Base-by-base conservation (phyloP, 2,888 invertebrate species). In the Urechis unicinctus region DNA sequence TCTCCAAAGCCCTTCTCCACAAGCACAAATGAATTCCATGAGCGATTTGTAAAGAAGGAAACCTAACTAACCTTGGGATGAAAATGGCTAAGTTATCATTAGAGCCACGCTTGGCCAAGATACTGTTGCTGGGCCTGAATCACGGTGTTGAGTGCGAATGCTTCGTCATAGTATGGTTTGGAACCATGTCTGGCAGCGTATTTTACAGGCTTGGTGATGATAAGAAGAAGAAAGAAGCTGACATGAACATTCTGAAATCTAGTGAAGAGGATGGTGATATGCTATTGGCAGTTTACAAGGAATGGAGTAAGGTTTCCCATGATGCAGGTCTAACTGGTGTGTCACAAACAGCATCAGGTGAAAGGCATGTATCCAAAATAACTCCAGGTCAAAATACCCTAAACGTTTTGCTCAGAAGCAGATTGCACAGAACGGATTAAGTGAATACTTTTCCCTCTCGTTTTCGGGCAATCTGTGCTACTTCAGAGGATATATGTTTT, bases 301-400 rank as follows among this genome's bases (percentile, higher is more conserved):
- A 62, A 28, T 74, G 74, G 73, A 50, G 60, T 28, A 43, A 55
- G 9, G 52, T 68, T 24, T 62, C 63, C 5, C 24, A n/a, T 42
- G 25, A 5, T 31, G 13, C 9, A 49, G 46, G 46, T 17, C 29
- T n/a, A 22, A 17, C 9, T 61, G 61, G 61, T 61, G 61, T 49
- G 57, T 61, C 28, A 53, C 65, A n/a, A 74, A 78, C 57, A 67
- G 66, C 52, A 67, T 78, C 36, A 77, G 77, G 61, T 71, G 66
- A 13, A 75, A 72, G 62, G 61, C 70, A 3, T 66, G 76, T 58
- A 63, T 66, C 41, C 61, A 36, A 64, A 60, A 52, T 69, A 71
- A 17, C 41, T 61, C 3, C 50, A 52, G 17, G 2, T 60, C n/a
- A n/a, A n/a, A n/a, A n/a, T n/a, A n/a, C n/a, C n/a, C n/a, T n/a